Conservation (phyloP, 2,888 invertebrate genomes). For the Coenonympha arcania region DNA sequence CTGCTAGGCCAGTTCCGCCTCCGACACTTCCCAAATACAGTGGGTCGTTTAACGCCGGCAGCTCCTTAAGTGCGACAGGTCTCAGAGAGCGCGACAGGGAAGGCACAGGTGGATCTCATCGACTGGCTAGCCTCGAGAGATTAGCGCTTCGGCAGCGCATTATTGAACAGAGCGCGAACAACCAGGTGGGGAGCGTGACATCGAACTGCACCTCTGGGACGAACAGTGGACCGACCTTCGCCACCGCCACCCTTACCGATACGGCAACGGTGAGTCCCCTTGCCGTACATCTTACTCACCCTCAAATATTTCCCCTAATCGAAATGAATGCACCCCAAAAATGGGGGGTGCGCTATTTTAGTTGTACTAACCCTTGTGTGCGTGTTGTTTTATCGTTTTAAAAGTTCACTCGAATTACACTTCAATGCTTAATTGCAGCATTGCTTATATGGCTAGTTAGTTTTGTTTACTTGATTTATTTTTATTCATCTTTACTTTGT, state of each 20-base stretch:
- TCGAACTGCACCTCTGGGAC: constrained; percentile 44
- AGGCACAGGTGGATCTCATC: constrained; percentile 82
- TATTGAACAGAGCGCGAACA: constrained; percentile 78
- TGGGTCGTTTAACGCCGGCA: constrained; percentile 82
- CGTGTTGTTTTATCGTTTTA: constrained; percentile 14
- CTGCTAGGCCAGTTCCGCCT: constrained; percentile 82
- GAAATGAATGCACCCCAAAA: constrained; percentile 59
- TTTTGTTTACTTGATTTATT: not conserved
- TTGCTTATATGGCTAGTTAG: not conserved
- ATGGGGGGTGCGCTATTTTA: constrained; percentile 58
- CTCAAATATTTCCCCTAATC: constrained; percentile 63
- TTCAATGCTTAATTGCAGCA: constrained; percentile 6
- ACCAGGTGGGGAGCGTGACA: constrained; percentile 54
- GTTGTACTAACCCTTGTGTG: constrained; percentile 28
- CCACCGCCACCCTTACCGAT: constrained; percentile 70
- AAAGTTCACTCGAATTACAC: constrained; percentile 13
- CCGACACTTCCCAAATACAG: constrained; percentile 86
- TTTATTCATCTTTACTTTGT: not conserved
- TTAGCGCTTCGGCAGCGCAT: constrained; percentile 87
- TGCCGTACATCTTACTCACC: constrained; percentile 59
- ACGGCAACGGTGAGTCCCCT: constrained; percentile 74
- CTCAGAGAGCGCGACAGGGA: constrained; percentile 78
- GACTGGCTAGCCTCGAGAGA: constrained; percentile 86
- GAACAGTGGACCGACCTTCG: constrained; percentile 61
- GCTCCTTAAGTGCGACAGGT: constrained; percentile 69